phyloP scores from a whole-genome alignment of 2,888 invertebrate species.

The Margaritifera margaritifera region DNA sequence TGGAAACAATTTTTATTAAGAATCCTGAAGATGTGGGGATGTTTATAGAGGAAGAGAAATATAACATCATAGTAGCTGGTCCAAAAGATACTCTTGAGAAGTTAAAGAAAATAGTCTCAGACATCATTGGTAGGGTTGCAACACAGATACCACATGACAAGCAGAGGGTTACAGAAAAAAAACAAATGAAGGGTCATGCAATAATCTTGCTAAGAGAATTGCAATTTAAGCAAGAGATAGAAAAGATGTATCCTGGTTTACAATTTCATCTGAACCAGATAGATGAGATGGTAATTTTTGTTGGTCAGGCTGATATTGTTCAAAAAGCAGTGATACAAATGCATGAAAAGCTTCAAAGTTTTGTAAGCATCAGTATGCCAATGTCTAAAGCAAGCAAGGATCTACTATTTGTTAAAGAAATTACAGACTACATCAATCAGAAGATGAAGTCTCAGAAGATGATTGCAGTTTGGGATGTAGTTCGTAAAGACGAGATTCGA shows the following conservation, averaged over 20 bases:
- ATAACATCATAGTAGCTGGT: constrained; percentile 18
- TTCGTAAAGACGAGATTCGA: constrained; percentile 6
- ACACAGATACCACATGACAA: constrained; percentile 1
- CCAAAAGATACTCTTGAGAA: neutral
- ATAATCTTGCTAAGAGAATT: constrained; percentile 5
- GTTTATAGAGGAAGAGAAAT: constrained; percentile 7
- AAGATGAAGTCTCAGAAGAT: constrained; percentile 7
- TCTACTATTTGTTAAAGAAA: no score
- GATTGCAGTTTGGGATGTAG: constrained; percentile 22
- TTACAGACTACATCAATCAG: constrained; percentile 6
- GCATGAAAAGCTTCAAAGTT: no score
- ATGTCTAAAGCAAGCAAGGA: no score
- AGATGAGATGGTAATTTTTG: neutral
- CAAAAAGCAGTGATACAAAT: constrained; percentile 3
- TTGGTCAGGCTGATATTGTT: neutral
- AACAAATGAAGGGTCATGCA: constrained; percentile 6
- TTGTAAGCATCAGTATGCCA: no score
- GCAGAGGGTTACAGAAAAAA: constrained; percentile 16
- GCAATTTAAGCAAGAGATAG: no score
- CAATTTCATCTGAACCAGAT: no score
- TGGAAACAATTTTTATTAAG: constrained; percentile 7
- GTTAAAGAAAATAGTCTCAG: neutral
- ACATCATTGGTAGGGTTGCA: constrained; percentile 9
- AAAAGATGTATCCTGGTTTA: no score
- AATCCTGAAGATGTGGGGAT: constrained; percentile 25